Evolutionary conservation across 2,888 invertebrate species (phyloP), one percentile per base, ranked within the genome.

Genomic region (Saturnia japonica): DNA sequence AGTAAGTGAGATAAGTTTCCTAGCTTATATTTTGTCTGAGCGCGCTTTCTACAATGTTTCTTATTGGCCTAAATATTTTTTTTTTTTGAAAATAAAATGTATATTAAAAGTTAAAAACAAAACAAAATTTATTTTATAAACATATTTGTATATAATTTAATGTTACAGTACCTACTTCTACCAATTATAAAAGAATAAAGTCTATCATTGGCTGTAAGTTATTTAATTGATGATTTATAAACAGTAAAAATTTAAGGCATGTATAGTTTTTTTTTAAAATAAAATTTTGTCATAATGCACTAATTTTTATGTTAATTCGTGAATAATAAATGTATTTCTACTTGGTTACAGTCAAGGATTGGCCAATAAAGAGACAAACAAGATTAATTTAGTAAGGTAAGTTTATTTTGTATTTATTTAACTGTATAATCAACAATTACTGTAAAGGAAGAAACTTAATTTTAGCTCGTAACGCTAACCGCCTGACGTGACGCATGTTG

Each of bases 331-430:
- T 25, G 28, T 47, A 1, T 68, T 68, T 47, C 62, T 64, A 19
- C 28, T 40, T 71, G 43, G 25, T 71, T 71, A 19, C 71, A 71
- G 71, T 71, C 60, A 68, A 62, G 22, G 40, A 47, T 51, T 68
- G 64, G 62, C 22, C 68, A 62, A 62, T 62, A 34, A 28, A 68
- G 62, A 34, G 62, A 68, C 62, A 62, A 47, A 62, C 25, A 68
- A 62, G 22, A 64, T 22, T 64, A 19, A 64, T 64, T 64, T 40
- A 64, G 40, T 40, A 40, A 40, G 64, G 64, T 64, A 19, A 64
- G 64, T 64, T 64, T 25, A 16, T 14, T 12, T 25, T 60, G 25
- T 57, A 25, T 60, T 4, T 60, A 28, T 60, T 60, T 25, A 28
- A 60, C 12, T 25, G 1, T 14, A 60, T 60, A 25, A 25, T 28